Evolutionary conservation across 2,888 invertebrate species (phyloP), one percentile per base, ranked within the genome.

Genomic region (Hypercompe scribonia): DNA sequence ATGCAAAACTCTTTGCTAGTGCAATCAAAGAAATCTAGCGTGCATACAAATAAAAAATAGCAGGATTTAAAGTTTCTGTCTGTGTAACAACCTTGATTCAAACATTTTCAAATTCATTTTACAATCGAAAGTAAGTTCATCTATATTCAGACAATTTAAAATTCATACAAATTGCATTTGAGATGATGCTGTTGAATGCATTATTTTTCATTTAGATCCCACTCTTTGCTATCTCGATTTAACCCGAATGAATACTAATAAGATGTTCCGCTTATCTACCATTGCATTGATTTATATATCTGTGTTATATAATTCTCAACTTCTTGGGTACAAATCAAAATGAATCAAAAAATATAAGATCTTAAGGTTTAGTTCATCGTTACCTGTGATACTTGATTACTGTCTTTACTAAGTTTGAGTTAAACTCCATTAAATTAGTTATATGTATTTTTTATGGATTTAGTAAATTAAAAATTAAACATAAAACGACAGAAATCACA

Each of bases 71-170:
- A 63, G 11, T 36, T 46, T 31, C 31, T 10, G 28, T 63, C 28
- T 33, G 42, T 31, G 18, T 63, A 69, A 61, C 33, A 39, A 42
- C 63, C 42, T 11, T 39, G 13, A 42, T n/a, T 21, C 42, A 36
- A 69, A 67, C 39, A 67, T 70, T 46, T 77, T 78, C 77, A 81
- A 85, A 84, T 84, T 80, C 81, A 81, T 78, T 79, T 87, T 87
- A 80, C 84, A 76, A 85, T 87, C 79, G 78, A 73, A 61, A 76
- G 66, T 72, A 78, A 77, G 76, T 86, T 86, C 86, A 89, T 90
- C 84, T 86, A 84, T 85, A 90, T 89, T 88, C 89, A 87, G 84
- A 84, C 83, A 81, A 84, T 85, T 90, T 89, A 87, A 89, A 88
- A 90, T 90, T 88, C 90, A 89, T 87, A 88, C 86, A 85, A 79